phyloP scores from a whole-genome alignment of 92 coral and sea anemone genomes.

The Isaurus tuberculatus region DNA sequence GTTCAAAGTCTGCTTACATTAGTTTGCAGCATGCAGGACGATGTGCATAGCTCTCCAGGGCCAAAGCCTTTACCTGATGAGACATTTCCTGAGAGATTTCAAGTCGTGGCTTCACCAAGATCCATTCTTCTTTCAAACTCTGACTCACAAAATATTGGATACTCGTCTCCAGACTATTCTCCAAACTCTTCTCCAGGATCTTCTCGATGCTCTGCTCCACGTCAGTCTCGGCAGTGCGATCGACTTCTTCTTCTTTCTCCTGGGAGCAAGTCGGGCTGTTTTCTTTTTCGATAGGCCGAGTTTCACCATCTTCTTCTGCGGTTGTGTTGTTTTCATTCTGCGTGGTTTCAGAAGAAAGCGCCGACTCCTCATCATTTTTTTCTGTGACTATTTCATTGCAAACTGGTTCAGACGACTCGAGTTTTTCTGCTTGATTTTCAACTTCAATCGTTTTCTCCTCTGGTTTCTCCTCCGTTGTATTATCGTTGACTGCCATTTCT shows the following conservation, averaged over 20 bases:
- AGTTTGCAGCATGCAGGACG: constrained; percentile 26
- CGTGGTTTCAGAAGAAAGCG: not conserved
- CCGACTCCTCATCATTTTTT: not conserved
- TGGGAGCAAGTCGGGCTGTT: not conserved
- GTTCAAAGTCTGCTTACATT: constrained; percentile 41
- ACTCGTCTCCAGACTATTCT: constrained; percentile 25
- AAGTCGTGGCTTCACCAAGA: constrained; percentile 31
- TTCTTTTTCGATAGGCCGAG: not conserved
- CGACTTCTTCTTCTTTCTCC: not conserved
- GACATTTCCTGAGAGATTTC: constrained; percentile 47
- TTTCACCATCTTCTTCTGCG: not conserved
- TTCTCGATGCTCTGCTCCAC: constrained; percentile 16
- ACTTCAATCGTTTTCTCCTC: not conserved
- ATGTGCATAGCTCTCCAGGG: constrained; percentile 30
- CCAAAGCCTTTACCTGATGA: constrained; percentile 5
- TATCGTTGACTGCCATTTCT: not conserved
- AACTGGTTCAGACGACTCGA: not conserved
- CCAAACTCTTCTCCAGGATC: constrained; percentile 22
- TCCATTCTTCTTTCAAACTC: constrained; percentile 41
- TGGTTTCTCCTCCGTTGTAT: not conserved
- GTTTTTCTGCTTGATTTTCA: not conserved
- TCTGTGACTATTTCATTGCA: not conserved
- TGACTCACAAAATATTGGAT: constrained; percentile 24
- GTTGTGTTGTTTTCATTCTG: not conserved
- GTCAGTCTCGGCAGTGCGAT: constrained; percentile 25